A percentile compares a stretch with the other conserved stretches of the same genome.
Evolutionary conservation across 2,888 invertebrate genomes (phyloP).

Genomic region (Apeira syringaria): DNA sequence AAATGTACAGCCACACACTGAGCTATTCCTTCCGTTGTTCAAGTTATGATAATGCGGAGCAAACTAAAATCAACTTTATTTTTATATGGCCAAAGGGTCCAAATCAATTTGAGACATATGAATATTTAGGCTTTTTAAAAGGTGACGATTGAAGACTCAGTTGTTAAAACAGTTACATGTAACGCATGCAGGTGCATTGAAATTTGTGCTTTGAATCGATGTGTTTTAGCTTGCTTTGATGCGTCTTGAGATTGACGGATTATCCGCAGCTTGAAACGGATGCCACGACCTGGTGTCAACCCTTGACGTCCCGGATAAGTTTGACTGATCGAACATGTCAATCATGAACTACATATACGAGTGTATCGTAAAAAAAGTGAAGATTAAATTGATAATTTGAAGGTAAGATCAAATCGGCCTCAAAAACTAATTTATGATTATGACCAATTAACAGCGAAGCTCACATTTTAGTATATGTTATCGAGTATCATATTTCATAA

Average conservation of each 20-base stretch:
- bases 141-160: constrained; percentile 41
- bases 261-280: constrained; percentile 65
- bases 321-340: constrained; percentile 72
- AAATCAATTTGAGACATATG: constrained; percentile 27
- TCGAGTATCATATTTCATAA: constrained; percentile 48
- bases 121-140: constrained; percentile 50
- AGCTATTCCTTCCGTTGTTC: constrained; percentile 76
- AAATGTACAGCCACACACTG: constrained; percentile 80
- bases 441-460: constrained; percentile 36
- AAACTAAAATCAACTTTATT: constrained; percentile 41
- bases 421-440: constrained; percentile 35
- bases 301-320: constrained; percentile 75
- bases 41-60: constrained; percentile 44
- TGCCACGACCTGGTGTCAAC: constrained; percentile 78
- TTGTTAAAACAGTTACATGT: constrained; percentile 54
- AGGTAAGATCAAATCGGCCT: neutral
- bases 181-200: constrained; percentile 31
- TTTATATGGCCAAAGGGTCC: constrained; percentile 16
- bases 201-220: constrained; percentile 42
- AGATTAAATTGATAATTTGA: too few relatives aligned
- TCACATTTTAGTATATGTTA: constrained; percentile 36
- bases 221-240: constrained; percentile 41
- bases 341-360: constrained; percentile 61
- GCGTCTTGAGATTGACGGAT: constrained; percentile 41
- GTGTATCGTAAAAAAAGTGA: constrained; percentile 33